Base-by-base conservation (phyloP, 2,797 vertebrate species). In the Spizella passerina region DNA sequence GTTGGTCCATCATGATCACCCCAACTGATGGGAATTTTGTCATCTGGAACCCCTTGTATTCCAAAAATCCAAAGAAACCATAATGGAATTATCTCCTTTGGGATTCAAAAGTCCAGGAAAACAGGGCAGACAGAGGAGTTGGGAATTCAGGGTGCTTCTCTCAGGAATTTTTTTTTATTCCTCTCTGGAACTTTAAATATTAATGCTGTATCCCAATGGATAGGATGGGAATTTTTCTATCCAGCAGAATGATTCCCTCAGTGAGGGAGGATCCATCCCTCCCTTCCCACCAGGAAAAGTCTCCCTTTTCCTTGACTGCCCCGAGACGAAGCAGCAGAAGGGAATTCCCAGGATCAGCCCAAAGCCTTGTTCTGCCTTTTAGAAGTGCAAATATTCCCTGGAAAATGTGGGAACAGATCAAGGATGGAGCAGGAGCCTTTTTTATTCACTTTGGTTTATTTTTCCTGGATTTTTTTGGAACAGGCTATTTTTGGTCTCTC, bases 361-460 rank as follows among this genome's bases (percentile, higher is more conserved):
- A 87, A 89, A 91, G 87, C 82, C 76, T 87, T 69, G 68, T 89
- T 82, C 76, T 80, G 68, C n/a, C 79, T 93, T 96, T 92, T 47
- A 71, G 76, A 90, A 91, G 89, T 55, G 76, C 84, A 94, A 83
- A 89, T 75, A 96, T 87, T 94, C 91, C 60, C 71, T 71, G n/a
- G 26, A 71, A 92, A 91, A 16, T 17, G 38, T 55, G 44, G 49
- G 66, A 73, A 30, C 52, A 59, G 63, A 70, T 80, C 68, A 77
- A 84, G 68, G 29, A 26, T 29, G 53, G 60, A 47, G 68, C 38
- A 87, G 90, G 36, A 88, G n/a, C 27, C 34, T 39, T 36, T 84
- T 57, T 36, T n/a, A 23, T n/a, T 18, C n/a, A 22, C 14, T 43
- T 50, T 5, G 2, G 4, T 72, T 84, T 39, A 9, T 55, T 87